A percentile compares a stretch with the other conserved stretches of the same genome.
phyloP scores from a whole-genome alignment of 2,888 invertebrate genomes.

The Acheta domesticus region DNA sequence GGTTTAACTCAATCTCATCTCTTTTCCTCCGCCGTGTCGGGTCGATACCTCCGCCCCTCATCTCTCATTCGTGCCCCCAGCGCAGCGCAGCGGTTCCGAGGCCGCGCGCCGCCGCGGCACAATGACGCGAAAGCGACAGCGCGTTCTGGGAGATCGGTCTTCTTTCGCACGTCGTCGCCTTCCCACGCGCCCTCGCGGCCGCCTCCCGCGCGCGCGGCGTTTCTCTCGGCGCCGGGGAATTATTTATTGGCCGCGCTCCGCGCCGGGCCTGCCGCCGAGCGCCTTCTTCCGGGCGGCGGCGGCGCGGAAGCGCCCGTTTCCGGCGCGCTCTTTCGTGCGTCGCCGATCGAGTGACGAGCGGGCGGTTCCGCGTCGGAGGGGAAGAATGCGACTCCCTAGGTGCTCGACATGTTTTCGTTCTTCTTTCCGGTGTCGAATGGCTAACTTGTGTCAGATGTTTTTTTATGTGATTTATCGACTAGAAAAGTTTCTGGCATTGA shows the following conservation, averaged over 20 bases:
- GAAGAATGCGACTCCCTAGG: too few relatives aligned
- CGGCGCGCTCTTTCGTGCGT: too few relatives aligned
- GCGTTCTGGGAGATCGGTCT: neutral
- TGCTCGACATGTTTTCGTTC: too few relatives aligned
- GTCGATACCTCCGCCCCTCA: neutral
- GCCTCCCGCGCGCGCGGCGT: neutral
- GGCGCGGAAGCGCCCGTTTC: neutral
- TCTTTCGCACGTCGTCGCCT: neutral
- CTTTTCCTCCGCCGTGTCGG: neutral
- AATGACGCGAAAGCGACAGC: neutral
- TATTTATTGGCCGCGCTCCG: slow-evolving; percentile 1
- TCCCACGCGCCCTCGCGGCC: neutral
- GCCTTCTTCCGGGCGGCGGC: neutral
- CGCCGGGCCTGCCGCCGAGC: neutral
- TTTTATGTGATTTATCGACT: too few relatives aligned
- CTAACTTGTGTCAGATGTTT: too few relatives aligned
- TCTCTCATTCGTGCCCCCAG: neutral
- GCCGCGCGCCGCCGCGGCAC: neutral
- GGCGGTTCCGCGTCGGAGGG: too few relatives aligned
- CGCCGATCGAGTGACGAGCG: too few relatives aligned
- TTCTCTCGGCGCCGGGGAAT: neutral
- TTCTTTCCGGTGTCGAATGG: too few relatives aligned
- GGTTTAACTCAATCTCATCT: too few relatives aligned
- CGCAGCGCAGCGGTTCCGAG: too few relatives aligned
- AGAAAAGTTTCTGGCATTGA: too few relatives aligned